phyloP scores from a whole-genome alignment of 1,140 invertebrate species.

The Uloborus diversus region DNA sequence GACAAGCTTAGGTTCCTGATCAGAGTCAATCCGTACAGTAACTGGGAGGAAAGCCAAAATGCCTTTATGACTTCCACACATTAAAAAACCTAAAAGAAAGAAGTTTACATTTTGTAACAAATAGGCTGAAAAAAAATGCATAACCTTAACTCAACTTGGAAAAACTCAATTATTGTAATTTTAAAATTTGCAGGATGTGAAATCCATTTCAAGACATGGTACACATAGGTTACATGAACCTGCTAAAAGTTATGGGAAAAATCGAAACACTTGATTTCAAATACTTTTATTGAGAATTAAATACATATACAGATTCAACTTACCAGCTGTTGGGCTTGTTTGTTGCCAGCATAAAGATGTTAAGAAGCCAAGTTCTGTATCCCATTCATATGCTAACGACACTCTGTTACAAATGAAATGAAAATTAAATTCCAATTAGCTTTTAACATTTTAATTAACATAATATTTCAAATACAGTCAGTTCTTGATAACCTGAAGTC shows the following conservation, averaged over 20 bases:
- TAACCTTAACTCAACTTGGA: background rate
- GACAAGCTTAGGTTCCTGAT: conserved; percentile 11
- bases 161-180: background rate
- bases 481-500: too few relatives aligned
- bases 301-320: background rate
- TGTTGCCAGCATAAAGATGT: conserved; percentile 37
- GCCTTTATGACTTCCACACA: conserved; percentile 42
- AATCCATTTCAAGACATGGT: too few relatives aligned
- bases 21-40: background rate
- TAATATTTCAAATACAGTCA: too few relatives aligned
- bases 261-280: too few relatives aligned
- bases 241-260: too few relatives aligned
- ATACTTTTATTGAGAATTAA: too few relatives aligned
- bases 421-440: background rate
- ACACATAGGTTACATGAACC: too few relatives aligned
- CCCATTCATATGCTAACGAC: conserved; percentile 39
- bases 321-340: conserved; percentile 22
- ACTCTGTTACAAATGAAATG: conserved; percentile 24
- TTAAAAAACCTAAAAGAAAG: conserved; percentile 26
- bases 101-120: background rate
- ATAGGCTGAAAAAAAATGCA: background rate
- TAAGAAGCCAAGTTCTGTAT: conserved; percentile 29
- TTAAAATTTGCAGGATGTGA: background rate
- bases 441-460: too few relatives aligned
- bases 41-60: conserved; percentile 31